These are phyloP conservation scores for Alouatta palliata DNA, from an alignment of 2,113 vertebrate genomes.

Conservation along the genomic window DNA sequence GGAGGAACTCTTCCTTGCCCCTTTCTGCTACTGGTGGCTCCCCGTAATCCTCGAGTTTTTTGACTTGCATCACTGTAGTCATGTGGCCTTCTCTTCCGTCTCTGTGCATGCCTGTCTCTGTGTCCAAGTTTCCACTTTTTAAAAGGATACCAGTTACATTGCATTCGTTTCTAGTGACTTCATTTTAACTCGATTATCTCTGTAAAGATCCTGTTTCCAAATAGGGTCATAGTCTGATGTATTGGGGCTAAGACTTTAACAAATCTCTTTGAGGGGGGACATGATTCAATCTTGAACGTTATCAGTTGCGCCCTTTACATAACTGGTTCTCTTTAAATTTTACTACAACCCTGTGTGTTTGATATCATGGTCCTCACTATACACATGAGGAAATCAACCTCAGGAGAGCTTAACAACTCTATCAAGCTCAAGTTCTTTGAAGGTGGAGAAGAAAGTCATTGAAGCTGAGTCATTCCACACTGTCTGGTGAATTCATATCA, in stretches of 20 bases:
- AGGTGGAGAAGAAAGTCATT: rapidly evolving
- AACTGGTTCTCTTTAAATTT: neutral
- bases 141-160: neutral
- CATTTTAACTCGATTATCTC: neutral
- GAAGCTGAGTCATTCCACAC: neutral
- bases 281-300: rapidly evolving
- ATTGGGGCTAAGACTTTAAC: neutral
- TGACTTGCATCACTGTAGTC: rapidly evolving
- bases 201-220: neutral
- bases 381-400: neutral
- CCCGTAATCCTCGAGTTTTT: rapidly evolving
- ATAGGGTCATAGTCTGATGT: neutral
- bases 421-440: no score
- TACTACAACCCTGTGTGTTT: no score
- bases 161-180: neutral
- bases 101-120: neutral
- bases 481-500: neutral
- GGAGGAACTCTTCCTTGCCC: no score
- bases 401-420: neutral
- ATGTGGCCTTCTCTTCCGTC: rapidly evolving
- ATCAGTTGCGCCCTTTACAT: neutral
- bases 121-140: no score
- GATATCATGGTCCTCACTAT: neutral
- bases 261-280: neutral
- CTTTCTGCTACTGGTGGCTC: neutral